These are phyloP conservation scores for Mus spicilegus DNA, from an alignment of 2,113 vertebrate species.

Conservation along the genomic window DNA sequence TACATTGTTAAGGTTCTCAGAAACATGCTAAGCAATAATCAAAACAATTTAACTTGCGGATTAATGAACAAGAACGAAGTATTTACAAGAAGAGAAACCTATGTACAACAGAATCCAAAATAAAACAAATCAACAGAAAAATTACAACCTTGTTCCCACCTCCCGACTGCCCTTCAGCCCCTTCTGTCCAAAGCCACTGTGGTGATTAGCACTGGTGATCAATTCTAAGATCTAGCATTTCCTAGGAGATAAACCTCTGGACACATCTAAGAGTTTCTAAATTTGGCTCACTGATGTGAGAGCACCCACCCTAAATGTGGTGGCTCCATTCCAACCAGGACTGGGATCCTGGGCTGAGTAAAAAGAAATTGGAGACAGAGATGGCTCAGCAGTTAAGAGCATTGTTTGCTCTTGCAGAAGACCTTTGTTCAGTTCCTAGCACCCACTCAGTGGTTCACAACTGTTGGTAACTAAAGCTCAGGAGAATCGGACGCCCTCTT, in stretches of 20 bases:
- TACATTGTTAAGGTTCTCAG: background rate
- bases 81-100: background rate
- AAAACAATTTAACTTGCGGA: slow-evolving; percentile 20
- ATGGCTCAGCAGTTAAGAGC: background rate
- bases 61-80: slow-evolving; percentile 11
- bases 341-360: background rate
- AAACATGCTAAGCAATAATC: background rate
- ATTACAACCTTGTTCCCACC: too few species aligned
- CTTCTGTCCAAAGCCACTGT: background rate
- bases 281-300: background rate
- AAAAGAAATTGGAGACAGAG: background rate
- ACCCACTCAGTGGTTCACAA: background rate
- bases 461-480: background rate
- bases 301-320: background rate
- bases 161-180: too few species aligned
- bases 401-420: background rate
- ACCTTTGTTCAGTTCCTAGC: background rate
- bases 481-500: background rate
- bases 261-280: background rate
- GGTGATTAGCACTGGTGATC: background rate
- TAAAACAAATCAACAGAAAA: slow-evolving; percentile 14
- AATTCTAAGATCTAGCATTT: background rate
- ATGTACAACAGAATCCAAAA: background rate
- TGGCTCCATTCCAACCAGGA: background rate
- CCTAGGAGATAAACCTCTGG: background rate